Percentiles rank a stretch among this genome's conserved stretches.
phyloP scores from a whole-genome alignment of 2,113 vertebrate species.

The Cebidichthys violaceus region DNA sequence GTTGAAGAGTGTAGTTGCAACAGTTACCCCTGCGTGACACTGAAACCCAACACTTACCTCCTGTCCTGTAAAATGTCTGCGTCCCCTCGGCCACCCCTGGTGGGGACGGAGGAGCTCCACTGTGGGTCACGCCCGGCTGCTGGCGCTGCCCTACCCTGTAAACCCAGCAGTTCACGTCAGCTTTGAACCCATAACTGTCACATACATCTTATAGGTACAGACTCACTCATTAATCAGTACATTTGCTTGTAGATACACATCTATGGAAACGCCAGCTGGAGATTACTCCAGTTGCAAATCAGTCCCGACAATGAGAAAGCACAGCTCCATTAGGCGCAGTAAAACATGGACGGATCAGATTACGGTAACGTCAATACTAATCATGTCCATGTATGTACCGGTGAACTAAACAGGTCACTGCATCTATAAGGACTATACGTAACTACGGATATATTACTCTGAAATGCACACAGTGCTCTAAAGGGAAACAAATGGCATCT shows the following conservation, averaged over 20 bases:
- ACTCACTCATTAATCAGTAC: constrained; percentile 58
- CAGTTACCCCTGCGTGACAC: constrained; percentile 72
- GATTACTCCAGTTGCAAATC: constrained; percentile 41
- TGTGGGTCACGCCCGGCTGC: constrained; percentile 59
- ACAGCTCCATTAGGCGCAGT: constrained; percentile 50
- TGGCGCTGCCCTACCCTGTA: constrained; percentile 39
- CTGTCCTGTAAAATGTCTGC: constrained; percentile 61
- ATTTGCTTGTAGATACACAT: constrained; percentile 41
- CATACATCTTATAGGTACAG: constrained; percentile 37
- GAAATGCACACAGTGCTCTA: not conserved
- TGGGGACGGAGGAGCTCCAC: constrained; percentile 39
- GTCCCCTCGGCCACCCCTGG: constrained; percentile 70
- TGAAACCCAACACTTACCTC: constrained; percentile 76
- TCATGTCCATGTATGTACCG: constrained; percentile 8
- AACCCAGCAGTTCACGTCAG: constrained; percentile 55
- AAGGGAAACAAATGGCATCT: not conserved
- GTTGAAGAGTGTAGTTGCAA: constrained; percentile 44
- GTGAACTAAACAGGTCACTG: constrained; percentile 37
- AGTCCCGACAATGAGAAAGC: constrained; percentile 52
- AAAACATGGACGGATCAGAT: constrained; percentile 47
- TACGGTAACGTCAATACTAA: constrained; percentile 34
- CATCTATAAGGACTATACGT: not conserved
- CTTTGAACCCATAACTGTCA: constrained; percentile 75
- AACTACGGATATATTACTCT: not conserved
- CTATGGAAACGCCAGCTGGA: constrained; percentile 30